These are phyloP conservation scores for Caenorhabditis sp. DNA, from an alignment of 2,888 invertebrate genomes.

Conservation along the genomic window DNA sequence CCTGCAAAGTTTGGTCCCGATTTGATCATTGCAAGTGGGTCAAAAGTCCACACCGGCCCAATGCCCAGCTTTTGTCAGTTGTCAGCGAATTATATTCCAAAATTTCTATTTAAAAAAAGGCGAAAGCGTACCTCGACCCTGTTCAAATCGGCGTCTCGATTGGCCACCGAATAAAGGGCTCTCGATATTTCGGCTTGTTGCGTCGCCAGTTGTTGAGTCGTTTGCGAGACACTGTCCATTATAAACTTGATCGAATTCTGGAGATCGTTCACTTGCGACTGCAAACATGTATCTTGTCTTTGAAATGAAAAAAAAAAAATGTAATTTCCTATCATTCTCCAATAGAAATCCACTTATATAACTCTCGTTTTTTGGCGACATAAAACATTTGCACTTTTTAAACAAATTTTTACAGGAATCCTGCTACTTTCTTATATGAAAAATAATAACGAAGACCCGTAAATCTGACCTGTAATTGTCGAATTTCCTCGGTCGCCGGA, in stretches of 20 bases:
- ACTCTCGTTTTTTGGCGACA: no score
- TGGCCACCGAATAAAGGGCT: constrained; percentile 64
- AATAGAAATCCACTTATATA: no score
- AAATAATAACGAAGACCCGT: no score
- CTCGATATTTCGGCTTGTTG: constrained; percentile 71
- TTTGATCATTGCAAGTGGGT: no score
- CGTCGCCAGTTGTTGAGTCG: constrained; percentile 60
- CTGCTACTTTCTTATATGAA: neutral
- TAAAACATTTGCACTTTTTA: no score
- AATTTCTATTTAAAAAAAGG: neutral
- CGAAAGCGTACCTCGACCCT: constrained; percentile 55
- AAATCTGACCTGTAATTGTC: constrained; percentile 67
- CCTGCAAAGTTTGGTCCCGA: no score
- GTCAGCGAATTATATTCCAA: no score
- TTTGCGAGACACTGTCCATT: constrained; percentile 77
- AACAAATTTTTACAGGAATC: neutral
- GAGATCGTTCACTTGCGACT: constrained; percentile 73
- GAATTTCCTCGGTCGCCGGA: constrained; percentile 71
- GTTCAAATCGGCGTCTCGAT: constrained; percentile 63
- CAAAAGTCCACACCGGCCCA: no score
- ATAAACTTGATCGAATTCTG: constrained; percentile 79
- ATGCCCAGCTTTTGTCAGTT: no score
- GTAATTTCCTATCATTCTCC: neutral
- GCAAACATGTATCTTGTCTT: constrained; percentile 13
- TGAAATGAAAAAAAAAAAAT: constrained; percentile 4